These are phyloP conservation scores for Odontomachus brunneus DNA, from an alignment of 1,140 invertebrate genomes.

Conservation along the genomic window DNA sequence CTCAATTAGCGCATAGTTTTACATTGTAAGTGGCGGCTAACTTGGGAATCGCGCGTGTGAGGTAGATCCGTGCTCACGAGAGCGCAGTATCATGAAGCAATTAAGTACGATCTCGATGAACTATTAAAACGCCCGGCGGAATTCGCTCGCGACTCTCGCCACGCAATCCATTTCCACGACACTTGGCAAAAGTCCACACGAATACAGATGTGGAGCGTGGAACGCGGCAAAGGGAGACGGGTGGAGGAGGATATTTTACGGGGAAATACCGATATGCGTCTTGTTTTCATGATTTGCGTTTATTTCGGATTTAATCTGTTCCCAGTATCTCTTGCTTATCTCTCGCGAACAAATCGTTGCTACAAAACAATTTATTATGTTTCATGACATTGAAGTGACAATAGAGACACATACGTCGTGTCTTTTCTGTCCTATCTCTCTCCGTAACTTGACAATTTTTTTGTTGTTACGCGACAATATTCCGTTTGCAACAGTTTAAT, in stretches of 20 bases:
- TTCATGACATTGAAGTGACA: too few relatives aligned
- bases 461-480: too few relatives aligned
- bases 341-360: too few relatives aligned
- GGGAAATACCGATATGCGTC: neutral
- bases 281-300: too few relatives aligned
- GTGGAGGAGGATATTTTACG: neutral
- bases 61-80: neutral
- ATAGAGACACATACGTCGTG: too few relatives aligned
- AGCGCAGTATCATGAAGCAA: neutral
- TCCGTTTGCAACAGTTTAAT: too few relatives aligned
- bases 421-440: too few relatives aligned
- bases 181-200: neutral
- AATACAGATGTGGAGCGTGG: neutral
- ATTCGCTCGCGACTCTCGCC: neutral
- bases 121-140: neutral
- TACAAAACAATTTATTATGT: too few relatives aligned
- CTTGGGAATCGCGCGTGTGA: neutral
- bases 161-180: neutral
- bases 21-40: neutral
- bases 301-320: too few relatives aligned
- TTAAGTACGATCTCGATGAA: neutral
- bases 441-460: too few relatives aligned
- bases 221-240: neutral
- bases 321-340: too few relatives aligned
- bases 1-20: conserved; percentile 6